Conservation (phyloP, 2,797 vertebrate species). For the Cuniculus paca region DNA sequence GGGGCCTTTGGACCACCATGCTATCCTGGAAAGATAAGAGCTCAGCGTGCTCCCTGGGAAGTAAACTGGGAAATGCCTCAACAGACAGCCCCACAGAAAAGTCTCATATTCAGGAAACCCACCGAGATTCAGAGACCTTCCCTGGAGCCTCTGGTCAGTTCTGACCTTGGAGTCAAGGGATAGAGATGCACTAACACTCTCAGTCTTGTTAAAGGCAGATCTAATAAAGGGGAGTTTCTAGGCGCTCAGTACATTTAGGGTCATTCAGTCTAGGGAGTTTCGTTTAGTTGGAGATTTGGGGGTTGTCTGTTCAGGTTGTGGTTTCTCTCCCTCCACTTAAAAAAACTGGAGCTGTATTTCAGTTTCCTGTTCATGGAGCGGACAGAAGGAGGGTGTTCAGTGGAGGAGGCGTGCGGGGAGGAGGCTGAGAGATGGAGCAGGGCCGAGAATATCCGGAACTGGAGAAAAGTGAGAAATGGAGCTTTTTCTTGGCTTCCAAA, state of each 20-base stretch:
- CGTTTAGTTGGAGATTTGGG: slow-evolving; percentile 40
- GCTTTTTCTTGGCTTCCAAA: slow-evolving; percentile 87
- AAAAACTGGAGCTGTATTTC: slow-evolving; percentile 70
- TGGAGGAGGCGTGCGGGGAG: slow-evolving; percentile 82
- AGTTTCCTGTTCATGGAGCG: slow-evolving; percentile 75
- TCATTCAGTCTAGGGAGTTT: neutral
- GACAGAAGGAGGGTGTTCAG: slow-evolving; percentile 79
- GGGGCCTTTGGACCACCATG: neutral
- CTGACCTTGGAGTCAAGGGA: neutral
- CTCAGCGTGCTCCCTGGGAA: neutral
- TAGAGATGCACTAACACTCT: neutral
- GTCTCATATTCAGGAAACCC: neutral
- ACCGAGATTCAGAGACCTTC: neutral
- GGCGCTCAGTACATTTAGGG: neutral
- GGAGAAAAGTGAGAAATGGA: slow-evolving; percentile 87
- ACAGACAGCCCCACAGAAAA: neutral
- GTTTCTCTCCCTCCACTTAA: slow-evolving; percentile 71
- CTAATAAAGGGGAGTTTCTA: neutral
- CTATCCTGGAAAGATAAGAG: neutral
- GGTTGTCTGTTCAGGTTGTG: slow-evolving; percentile 74
- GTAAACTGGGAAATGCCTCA: neutral
- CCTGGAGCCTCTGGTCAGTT: neutral
- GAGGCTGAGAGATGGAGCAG: slow-evolving; percentile 80
- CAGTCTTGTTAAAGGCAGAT: neutral
- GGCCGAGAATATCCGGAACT: slow-evolving; percentile 85